These are phyloP conservation scores for Struthio camelus DNA, from an alignment of 2,113 vertebrate genomes.

Conservation along the genomic window DNA sequence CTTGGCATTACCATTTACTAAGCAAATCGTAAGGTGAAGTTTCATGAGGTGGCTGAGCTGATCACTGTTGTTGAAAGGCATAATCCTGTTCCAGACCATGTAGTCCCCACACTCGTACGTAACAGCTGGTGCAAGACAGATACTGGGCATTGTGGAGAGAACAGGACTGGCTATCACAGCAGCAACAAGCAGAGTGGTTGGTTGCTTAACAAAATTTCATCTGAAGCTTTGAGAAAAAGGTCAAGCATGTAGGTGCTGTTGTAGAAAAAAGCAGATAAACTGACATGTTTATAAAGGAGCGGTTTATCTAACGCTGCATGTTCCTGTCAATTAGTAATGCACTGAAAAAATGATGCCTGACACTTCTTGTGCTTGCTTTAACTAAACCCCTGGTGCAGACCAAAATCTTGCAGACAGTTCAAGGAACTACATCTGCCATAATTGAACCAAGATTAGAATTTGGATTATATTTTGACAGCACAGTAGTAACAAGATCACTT, in stretches of 20 bases:
- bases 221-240: not conserved
- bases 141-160: not conserved
- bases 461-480: not conserved
- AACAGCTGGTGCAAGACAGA: too few relatives aligned
- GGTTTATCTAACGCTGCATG: not conserved
- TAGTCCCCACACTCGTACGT: too few relatives aligned
- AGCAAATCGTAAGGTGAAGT: not conserved
- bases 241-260: not conserved
- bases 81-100: fast-evolving
- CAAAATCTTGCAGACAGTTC: not conserved
- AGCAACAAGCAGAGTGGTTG: not conserved
- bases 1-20: not conserved
- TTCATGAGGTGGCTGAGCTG: not conserved
- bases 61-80: not conserved
- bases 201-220: not conserved
- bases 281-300: not conserved
- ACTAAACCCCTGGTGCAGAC: not conserved
- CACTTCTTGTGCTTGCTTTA: not conserved
- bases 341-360: not conserved
- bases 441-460: not conserved
- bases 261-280: not conserved
- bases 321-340: not conserved
- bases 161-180: not conserved
- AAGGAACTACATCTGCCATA: not conserved
- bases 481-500: not conserved